These are phyloP conservation scores for Nipponacmea schrenckii DNA, from an alignment of 2,888 invertebrate species.

Conservation along the genomic window DNA sequence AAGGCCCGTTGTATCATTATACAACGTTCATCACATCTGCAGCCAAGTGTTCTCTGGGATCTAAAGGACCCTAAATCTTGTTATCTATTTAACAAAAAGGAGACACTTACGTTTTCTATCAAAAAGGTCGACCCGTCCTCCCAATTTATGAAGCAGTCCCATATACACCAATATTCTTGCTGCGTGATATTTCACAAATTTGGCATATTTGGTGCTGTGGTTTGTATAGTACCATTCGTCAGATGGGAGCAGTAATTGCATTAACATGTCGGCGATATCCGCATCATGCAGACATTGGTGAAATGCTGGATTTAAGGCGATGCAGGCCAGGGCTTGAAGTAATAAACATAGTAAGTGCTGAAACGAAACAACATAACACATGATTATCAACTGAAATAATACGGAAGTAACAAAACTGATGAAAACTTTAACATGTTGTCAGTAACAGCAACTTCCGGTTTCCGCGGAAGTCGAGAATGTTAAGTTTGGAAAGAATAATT, in stretches of 20 bases:
- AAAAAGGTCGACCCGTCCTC: constrained; percentile 74
- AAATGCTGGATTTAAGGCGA: constrained; percentile 73
- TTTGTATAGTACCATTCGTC: constrained; percentile 79
- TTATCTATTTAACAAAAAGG: no score
- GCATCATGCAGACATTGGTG: constrained; percentile 72
- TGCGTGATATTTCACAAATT: constrained; percentile 76
- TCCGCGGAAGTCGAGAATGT: no score
- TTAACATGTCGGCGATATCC: constrained; percentile 74
- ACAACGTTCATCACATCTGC: no score
- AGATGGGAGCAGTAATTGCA: constrained; percentile 75
- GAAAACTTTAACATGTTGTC: no score
- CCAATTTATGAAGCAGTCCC: constrained; percentile 74
- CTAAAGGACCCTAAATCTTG: no score
- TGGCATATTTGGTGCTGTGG: constrained; percentile 75
- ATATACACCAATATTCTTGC: constrained; percentile 75
- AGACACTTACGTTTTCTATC: constrained; percentile 70
- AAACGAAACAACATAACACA: constrained; percentile 36
- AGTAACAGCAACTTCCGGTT: no score
- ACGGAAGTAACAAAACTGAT: neutral
- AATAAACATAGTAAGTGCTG: constrained; percentile 76
- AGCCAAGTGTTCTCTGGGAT: no score
- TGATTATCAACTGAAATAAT: constrained; percentile 1
- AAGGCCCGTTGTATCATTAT: no score
- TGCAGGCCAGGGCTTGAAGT: constrained; percentile 73
- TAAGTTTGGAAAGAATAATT: no score